Evolutionary conservation across 2,888 invertebrate genomes (phyloP), one percentile per base, ranked within the genome.

Genomic region (Lordiphosa fenestrarum): DNA sequence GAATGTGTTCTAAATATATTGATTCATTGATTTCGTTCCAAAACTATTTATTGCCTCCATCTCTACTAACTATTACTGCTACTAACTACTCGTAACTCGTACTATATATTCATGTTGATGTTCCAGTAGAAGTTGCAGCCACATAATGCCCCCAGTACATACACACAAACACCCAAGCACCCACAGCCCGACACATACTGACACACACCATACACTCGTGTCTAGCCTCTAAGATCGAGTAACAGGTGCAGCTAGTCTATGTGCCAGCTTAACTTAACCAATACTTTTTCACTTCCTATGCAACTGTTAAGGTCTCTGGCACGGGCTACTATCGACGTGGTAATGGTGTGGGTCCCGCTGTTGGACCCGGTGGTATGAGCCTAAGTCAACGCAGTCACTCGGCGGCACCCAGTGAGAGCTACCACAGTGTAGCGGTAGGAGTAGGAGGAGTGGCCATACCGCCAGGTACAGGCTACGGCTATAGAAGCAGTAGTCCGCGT

Each of bases 361-460:
- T 87, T 70, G 90, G 89, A 69, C 89, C 90, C 57, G 90, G 90
- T 70, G 88, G 89, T 67, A 87, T 88, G 85, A 87, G 84, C 75
- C 76, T 88, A 13, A 85, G 87, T 59, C 94, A 95, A 87, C 92
- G 96, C 73, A 96, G 96, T 85, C 95, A 95, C 90, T 96, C 96
- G 57, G 96, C 96, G 57, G 96, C 96, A 58, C 96, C 96, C 30
- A 90, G 88, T 72, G 90, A 90, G 69, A 86, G 85, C 71, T 90
- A 90, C 72, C 87, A 88, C 74, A 81, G 85, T 62, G 67, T 59
- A 25, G 56, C 66, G 3, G 66, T 53, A 7, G 55, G 54, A 12
- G 58, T 55, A 10, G 66, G 55, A 19, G 46, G 23, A 6, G 75
- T 78, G 54, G 68, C 67, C 21, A 54, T 48, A 7, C 63, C 56